phyloP scores from a whole-genome alignment of 2,113 vertebrate species.

The Notiomystis cincta region DNA sequence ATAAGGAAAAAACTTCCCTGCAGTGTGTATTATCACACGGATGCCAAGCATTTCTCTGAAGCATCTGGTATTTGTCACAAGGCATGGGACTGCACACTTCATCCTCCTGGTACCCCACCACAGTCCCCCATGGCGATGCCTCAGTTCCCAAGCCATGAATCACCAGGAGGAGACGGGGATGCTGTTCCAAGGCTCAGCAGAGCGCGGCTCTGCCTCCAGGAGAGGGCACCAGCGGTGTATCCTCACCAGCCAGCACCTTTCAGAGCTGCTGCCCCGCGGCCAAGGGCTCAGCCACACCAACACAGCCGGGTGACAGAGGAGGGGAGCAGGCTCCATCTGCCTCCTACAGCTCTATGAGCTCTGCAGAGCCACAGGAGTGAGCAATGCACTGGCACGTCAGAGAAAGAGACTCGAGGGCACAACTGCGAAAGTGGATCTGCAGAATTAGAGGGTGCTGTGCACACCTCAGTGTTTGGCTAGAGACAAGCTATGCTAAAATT shows the following conservation, averaged over 20 bases:
- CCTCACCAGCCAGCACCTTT: neutral
- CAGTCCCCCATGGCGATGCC: neutral
- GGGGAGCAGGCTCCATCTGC: neutral
- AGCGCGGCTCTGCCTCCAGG: neutral
- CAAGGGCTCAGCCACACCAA: neutral
- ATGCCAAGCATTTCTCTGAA: neutral
- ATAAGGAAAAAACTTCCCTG: neutral
- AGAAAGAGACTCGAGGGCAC: neutral
- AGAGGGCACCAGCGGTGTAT: neutral
- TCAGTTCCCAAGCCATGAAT: neutral
- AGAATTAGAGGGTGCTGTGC: neutral
- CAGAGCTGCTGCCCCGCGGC: no score
- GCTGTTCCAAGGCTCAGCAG: accelerated
- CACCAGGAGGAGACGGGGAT: neutral
- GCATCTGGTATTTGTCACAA: slow-evolving; percentile 22
- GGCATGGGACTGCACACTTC: neutral
- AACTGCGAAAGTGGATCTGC: neutral
- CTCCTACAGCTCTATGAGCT: neutral
- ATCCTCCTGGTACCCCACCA: neutral
- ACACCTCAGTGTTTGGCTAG: neutral
- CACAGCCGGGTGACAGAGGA: neutral
- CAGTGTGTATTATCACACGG: neutral
- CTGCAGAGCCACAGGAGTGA: neutral
- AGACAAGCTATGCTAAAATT: neutral
- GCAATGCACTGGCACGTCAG: neutral